Conservation (phyloP, 2,113 vertebrate genomes). For the Heptranchias perlo region DNA sequence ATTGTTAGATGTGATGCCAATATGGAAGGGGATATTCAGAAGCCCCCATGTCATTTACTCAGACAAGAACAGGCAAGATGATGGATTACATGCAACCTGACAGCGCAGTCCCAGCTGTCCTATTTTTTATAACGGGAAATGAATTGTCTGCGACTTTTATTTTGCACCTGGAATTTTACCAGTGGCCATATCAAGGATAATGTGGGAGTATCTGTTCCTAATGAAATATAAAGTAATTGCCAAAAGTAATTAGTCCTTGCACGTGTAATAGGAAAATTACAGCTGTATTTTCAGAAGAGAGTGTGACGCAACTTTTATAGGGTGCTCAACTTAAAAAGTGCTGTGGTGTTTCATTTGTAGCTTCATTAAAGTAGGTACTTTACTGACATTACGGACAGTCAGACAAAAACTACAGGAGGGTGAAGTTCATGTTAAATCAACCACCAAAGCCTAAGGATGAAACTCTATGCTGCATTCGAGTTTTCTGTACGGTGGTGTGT, state of each 20-base stretch:
- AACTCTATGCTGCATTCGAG: background rate
- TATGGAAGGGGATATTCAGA: background rate
- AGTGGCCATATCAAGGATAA: background rate
- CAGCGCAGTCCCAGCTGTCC: background rate
- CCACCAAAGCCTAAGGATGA: background rate
- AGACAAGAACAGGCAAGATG: background rate
- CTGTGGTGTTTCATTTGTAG: conserved; percentile 28
- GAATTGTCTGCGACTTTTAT: background rate
- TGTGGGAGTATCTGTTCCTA: background rate
- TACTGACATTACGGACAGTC: background rate
- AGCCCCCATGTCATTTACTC: background rate
- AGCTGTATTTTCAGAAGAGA: background rate
- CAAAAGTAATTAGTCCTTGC: background rate
- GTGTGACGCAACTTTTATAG: background rate
- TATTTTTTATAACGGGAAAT: background rate
- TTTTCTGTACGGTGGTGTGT: background rate
- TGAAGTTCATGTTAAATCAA: background rate
- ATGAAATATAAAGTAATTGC: conserved; percentile 12
- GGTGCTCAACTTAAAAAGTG: background rate
- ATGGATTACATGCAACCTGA: background rate
- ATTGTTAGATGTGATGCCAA: background rate
- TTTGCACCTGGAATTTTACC: background rate
- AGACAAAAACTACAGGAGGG: background rate
- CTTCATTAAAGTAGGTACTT: background rate
- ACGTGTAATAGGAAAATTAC: background rate